Conservation (phyloP, 2,113 vertebrate species). For the Neodon shergylaensis region DNA sequence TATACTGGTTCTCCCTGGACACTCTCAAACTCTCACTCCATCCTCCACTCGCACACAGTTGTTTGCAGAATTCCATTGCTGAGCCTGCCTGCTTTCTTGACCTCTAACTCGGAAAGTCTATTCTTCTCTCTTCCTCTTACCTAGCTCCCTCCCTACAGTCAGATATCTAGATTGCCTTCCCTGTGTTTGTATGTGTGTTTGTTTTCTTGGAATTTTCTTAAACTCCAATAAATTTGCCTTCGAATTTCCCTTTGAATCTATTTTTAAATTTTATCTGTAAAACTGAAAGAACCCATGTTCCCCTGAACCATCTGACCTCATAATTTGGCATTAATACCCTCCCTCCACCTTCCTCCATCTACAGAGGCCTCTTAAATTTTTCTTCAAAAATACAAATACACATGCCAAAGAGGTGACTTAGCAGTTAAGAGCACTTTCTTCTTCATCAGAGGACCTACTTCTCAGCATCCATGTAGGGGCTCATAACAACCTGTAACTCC, state of each 20-base stretch:
- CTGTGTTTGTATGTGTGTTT: background rate
- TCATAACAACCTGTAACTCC: background rate
- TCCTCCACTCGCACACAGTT: background rate
- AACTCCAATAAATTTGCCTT: background rate
- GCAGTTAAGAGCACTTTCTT: background rate
- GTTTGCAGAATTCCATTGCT: background rate
- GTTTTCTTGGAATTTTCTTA: background rate
- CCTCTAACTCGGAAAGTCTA: background rate
- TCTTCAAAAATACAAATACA: background rate
- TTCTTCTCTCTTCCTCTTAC: background rate
- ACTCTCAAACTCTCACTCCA: background rate
- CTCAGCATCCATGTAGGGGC: background rate
- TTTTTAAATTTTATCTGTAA: background rate
- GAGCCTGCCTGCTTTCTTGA: background rate
- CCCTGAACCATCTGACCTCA: background rate
- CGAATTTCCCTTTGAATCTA: background rate
- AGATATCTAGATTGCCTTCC: background rate
- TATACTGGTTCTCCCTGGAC: background rate
- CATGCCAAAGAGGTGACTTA: background rate
- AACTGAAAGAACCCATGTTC: background rate
- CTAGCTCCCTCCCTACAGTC: background rate
- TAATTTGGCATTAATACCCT: background rate
- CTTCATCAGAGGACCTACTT: background rate
- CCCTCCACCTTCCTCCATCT: background rate
- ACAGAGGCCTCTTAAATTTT: background rate